Evolutionary conservation across 2,888 invertebrate genomes (phyloP), one percentile per base, ranked within the genome.

Genomic region (Drosophila anceps): DNA sequence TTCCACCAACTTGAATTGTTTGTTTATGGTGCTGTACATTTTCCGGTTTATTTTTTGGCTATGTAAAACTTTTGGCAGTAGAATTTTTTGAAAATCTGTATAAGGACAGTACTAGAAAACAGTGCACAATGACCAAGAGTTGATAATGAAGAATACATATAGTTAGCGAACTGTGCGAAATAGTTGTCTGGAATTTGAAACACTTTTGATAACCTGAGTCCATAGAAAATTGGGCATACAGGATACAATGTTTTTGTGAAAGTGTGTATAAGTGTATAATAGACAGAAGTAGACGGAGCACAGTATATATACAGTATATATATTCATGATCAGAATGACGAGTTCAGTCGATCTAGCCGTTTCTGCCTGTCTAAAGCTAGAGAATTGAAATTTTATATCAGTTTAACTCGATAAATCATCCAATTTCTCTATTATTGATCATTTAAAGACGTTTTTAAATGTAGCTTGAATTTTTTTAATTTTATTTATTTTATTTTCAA

Each of bases 1-100:
- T 37, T 48, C 29, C 29, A n/a, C 24, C 12, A 6, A 24, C 8
- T 46, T 31, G 7, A n/a, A 27, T 20, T 18, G 31, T 10, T 44
- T 31, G 20, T 51, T 46, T 31, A 39, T 62, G 39, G 46, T 15
- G 37, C 5, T 64, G 37, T 29, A 39, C n/a, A 59, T 41, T 63
- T 63, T 63, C 64, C 63, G 39, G 8, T 51, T 41, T 27, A 13
- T 15, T 27, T 18, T 44, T 20, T 24, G 12, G 2, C 41, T 44
- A 15, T 15, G 8, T 24, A 20, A 43, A 44, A 18, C 18, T 29
- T 51, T 35, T n/a, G 15, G 44, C 33, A 8, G 20, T 24, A 35
- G 18, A 58, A 58, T 27, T 54, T 35, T 33, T 35, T 7, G 29
- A 33, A 20, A 13, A 35, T 24, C 33, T 35, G 13, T 18, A 20